Percentiles rank a stretch among this genome's conserved stretches.
These are phyloP conservation scores for Hermodice carunculata DNA, from an alignment of 2,888 invertebrate species.

Conservation along the genomic window DNA sequence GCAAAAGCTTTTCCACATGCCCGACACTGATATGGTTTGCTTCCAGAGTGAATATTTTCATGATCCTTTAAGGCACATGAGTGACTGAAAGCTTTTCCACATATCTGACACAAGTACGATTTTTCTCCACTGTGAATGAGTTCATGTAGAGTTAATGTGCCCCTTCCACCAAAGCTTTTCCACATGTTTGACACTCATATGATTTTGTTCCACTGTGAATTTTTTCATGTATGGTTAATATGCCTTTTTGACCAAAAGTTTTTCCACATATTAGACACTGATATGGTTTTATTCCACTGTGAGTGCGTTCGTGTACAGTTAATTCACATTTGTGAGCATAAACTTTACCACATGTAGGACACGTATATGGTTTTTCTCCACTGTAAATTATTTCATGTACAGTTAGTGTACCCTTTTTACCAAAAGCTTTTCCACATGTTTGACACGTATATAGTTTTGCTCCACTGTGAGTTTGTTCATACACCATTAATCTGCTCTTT, in stretches of 20 bases:
- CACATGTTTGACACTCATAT: no score
- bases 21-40: no score
- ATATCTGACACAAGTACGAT: no score
- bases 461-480: not conserved
- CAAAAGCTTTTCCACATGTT: not conserved
- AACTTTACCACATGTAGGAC: not conserved
- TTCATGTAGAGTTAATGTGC: no score
- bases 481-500: no score
- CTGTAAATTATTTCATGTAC: not conserved
- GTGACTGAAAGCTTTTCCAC: no score
- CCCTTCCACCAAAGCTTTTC: no score
- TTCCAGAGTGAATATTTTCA: no score
- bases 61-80: no score
- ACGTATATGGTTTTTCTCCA: not conserved
- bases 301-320: not conserved
- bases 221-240: not conserved
- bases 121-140: no score
- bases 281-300: not conserved
- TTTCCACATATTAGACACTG: not conserved
- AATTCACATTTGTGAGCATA: not conserved
- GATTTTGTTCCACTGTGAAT: slow-evolving; percentile 2
- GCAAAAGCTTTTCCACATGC: no score
- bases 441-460: not conserved
- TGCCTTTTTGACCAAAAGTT: not conserved
- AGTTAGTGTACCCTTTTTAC: not conserved